Percentiles rank a stretch among this genome's conserved stretches.
phyloP scores from a whole-genome alignment of 2,797 vertebrate species.

The Rhinatrema bivittatum region DNA sequence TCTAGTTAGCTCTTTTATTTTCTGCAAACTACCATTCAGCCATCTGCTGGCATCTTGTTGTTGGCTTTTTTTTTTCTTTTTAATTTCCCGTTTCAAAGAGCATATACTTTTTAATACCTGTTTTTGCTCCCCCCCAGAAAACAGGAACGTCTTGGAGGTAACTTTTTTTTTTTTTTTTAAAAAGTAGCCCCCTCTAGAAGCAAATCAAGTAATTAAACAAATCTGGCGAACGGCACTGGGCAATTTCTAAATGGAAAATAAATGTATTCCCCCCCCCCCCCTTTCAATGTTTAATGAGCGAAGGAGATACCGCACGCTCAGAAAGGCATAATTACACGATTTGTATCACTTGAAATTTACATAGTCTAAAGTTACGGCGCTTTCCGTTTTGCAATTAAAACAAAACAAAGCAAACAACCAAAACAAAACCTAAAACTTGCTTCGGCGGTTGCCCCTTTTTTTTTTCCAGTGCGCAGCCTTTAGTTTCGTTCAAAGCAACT shows the following conservation, averaged over 20 bases:
- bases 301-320: constrained; percentile 8
- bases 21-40: background rate
- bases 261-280: constrained; percentile 19
- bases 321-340: constrained; percentile 14
- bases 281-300: constrained; percentile 24
- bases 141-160: background rate
- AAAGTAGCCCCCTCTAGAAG: background rate
- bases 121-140: too few relatives aligned
- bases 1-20: background rate
- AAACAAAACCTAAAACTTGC: constrained; percentile 14
- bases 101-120: background rate
- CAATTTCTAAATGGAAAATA: constrained; percentile 20
- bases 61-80: background rate
- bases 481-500: background rate
- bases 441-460: constrained; percentile 5
- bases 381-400: too few relatives aligned
- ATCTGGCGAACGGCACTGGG: constrained; percentile 2
- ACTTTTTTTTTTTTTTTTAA: background rate
- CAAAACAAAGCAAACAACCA: too few relatives aligned
- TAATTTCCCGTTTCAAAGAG: too few relatives aligned
- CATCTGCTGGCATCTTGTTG: constrained; percentile 5
- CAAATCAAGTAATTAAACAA: constrained; percentile 5
- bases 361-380: constrained; percentile 14
- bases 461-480: background rate
- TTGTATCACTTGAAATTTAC: constrained; percentile 20